phyloP scores from a whole-genome alignment of 2,113 vertebrate species.

The Vidua macroura region DNA sequence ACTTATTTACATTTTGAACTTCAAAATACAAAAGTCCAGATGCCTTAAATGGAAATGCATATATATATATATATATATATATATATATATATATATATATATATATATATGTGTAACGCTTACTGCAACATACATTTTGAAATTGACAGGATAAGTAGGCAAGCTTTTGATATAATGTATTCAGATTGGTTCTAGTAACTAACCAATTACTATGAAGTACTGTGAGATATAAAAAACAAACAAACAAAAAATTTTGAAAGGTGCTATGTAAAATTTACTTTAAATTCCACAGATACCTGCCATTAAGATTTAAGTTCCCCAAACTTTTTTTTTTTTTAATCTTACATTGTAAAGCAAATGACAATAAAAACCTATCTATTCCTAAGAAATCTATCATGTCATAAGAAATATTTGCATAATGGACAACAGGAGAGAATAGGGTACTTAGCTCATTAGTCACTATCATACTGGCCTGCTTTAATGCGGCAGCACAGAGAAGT shows the following conservation, averaged over 20 bases:
- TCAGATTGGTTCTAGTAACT: conserved; percentile 33
- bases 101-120: neutral
- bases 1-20: conserved; percentile 2
- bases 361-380: neutral
- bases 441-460: neutral
- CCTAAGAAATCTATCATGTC: neutral
- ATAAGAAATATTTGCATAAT: neutral
- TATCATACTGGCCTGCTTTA: neutral
- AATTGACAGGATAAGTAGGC: conserved; percentile 41
- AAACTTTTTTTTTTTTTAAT: neutral
- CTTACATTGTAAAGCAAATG: conserved; percentile 16
- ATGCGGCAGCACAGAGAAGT: neutral
- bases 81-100: neutral
- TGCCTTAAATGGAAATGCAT: neutral
- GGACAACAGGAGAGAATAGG: neutral
- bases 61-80: neutral
- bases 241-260: neutral
- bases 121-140: conserved; percentile 23
- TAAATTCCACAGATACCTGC: neutral
- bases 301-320: neutral
- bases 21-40: conserved; percentile 30
- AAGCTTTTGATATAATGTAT: conserved; percentile 26
- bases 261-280: conserved; percentile 27
- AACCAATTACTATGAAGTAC: conserved; percentile 35
- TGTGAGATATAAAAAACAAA: neutral